Evolutionary conservation across 2,888 invertebrate genomes (phyloP).

Genomic region (Euplagia quadripunctaria): DNA sequence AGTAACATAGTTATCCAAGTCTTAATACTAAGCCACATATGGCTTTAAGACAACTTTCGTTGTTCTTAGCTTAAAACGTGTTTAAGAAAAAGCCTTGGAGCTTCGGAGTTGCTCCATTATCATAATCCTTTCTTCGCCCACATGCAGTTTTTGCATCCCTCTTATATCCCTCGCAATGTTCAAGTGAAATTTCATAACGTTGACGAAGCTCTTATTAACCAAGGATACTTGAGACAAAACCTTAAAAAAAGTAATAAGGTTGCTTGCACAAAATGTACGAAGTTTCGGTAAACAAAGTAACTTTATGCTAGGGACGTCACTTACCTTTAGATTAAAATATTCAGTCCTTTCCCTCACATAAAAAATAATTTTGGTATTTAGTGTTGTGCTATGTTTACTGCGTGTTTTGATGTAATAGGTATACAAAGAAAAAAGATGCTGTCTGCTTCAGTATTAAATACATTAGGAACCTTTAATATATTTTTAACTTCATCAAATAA

Average conservation of each 20-base stretch:
- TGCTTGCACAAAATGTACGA: slow-evolving; percentile 32
- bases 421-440: slow-evolving; percentile 1
- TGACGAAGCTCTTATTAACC: slow-evolving; percentile 26
- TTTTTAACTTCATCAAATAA: neutral
- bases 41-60: slow-evolving; percentile 2
- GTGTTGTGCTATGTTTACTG: slow-evolving; percentile 22
- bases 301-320: slow-evolving; percentile 30
- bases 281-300: slow-evolving; percentile 37
- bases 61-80: slow-evolving; percentile 9
- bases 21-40: neutral
- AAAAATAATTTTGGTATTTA: slow-evolving; percentile 38
- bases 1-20: neutral
- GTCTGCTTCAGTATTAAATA: neutral
- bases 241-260: slow-evolving; percentile 50
- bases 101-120: slow-evolving; percentile 6
- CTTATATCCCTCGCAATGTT: slow-evolving; percentile 25
- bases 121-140: slow-evolving; percentile 9
- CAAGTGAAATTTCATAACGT: slow-evolving; percentile 42
- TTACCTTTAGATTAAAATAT: slow-evolving; percentile 50
- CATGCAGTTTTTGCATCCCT: slow-evolving; percentile 32
- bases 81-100: neutral
- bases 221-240: slow-evolving; percentile 43
- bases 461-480: neutral
- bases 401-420: slow-evolving; percentile 17
- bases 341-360: slow-evolving; percentile 30